Conservation (phyloP, 2,888 invertebrate species). For the Polyploca ridens region DNA sequence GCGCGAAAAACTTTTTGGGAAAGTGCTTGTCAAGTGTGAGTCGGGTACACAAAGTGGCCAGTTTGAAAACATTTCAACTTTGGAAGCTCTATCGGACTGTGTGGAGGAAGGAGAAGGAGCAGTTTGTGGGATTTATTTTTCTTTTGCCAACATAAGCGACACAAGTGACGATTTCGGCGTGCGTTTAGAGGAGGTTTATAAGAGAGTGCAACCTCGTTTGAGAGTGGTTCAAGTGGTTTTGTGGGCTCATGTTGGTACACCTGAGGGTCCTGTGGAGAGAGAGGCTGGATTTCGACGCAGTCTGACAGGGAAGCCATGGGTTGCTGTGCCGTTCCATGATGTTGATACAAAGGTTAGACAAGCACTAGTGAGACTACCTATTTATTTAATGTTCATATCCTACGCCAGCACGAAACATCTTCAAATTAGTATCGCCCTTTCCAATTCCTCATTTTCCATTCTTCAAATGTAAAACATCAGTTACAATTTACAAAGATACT, state of each 20-base stretch:
- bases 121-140: conserved; percentile 87
- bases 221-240: conserved; percentile 88
- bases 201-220: conserved; percentile 75
- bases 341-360: conserved; percentile 87
- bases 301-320: conserved; percentile 88
- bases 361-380: background rate
- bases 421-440: background rate
- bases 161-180: conserved; percentile 88
- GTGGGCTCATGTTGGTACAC: conserved; percentile 85
- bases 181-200: conserved; percentile 85
- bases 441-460: too few relatives aligned
- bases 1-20: conserved; percentile 86
- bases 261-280: conserved; percentile 86
- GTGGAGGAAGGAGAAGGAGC: conserved; percentile 80
- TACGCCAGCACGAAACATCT: too few relatives aligned
- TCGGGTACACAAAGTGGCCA: conserved; percentile 72
- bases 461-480: too few relatives aligned
- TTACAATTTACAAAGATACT: too few relatives aligned
- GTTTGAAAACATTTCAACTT: conserved; percentile 73
- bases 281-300: conserved; percentile 87
- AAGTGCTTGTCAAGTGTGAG: conserved; percentile 80
- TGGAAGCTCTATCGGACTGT: conserved; percentile 73
- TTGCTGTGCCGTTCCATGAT: conserved; percentile 88
- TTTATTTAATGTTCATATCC: background rate
- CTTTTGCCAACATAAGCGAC: conserved; percentile 88